Evolutionary conservation across 1,140 invertebrate genomes (phyloP), one percentile per base, ranked within the genome.

Genomic region (Aethina tumida): DNA sequence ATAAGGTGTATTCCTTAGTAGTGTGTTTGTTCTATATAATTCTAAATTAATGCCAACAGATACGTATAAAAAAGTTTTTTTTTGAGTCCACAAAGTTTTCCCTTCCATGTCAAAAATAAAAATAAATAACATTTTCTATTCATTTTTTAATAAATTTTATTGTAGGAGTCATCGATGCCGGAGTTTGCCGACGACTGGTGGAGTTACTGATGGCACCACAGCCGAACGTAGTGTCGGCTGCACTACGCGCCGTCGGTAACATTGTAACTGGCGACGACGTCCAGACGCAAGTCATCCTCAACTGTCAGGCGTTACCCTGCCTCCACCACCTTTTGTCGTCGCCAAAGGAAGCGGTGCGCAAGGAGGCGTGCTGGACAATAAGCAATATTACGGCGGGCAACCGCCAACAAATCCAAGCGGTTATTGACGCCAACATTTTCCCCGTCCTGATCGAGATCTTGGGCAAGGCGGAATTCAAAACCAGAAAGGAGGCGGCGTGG

Each of bases 311-410:
- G 19, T 67, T 98, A 40, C 82, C 84, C 0, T 91, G 81, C 60
- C 69, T 98, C 26, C 70, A 83, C 35, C 78, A 86, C 57, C 67
- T 97, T 17, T 69, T 98, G 27, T 73, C 71, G 27, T 82, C 81
- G 5, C 56, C 70, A 21, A 86, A 86, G 52, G 94, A 97, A 65
- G 77, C 80, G 15, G 81, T 97, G 28, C 74, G 85, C 33, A 98
- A 98, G 70, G 95, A 98, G 66, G 90, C 93, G 4, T 97, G 92
- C 60, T 98, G 95, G 94, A 96, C 94, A 26, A 83, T 98, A 45
- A 97, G 92, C 22, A 98, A 98, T 66, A 96, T 98, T 33, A 96
- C 94, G 2, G 94, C 94, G 35, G 94, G 95, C 30, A 97, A 97
- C 67, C 75, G 84, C 29, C 75, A 81, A 50, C 95, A 97, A 69